Evolutionary conservation across 2,888 invertebrate species (phyloP).

Genomic region (Arctia plantaginis): DNA sequence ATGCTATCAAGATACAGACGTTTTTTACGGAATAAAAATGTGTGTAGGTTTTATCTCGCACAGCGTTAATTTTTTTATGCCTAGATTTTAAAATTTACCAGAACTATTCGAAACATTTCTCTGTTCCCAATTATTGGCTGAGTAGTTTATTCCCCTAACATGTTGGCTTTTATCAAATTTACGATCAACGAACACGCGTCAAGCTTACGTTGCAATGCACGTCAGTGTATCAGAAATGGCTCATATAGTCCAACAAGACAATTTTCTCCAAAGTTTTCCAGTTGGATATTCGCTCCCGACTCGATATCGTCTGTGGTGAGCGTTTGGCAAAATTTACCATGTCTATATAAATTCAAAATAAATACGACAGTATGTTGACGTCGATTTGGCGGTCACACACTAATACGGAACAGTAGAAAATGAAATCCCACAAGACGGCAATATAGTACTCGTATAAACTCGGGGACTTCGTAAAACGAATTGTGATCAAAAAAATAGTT

Average conservation of each 20-base stretch:
- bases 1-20: too few relatives aligned
- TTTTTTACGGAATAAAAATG: too few relatives aligned
- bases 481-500: not conserved
- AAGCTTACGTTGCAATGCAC: constrained; percentile 17
- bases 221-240: constrained; percentile 16
- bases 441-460: not conserved
- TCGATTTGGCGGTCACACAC: constrained; percentile 24
- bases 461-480: not conserved
- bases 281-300: constrained; percentile 41
- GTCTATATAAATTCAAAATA: constrained; percentile 48
- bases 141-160: not conserved
- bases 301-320: constrained; percentile 45
- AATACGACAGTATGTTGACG: constrained; percentile 16
- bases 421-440: not conserved
- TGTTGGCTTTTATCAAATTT: not conserved
- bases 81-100: not conserved
- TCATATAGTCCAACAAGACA: constrained; percentile 18
- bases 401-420: constrained; percentile 15
- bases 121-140: not conserved
- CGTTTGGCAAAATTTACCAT: constrained; percentile 40
- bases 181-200: constrained; percentile 28
- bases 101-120: not conserved
- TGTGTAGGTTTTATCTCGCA: too few relatives aligned
- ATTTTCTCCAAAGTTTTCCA: constrained; percentile 60
- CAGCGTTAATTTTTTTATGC: not conserved